Base-by-base conservation (phyloP, 2,888 invertebrate genomes). In the Temnothorax rugatulus region DNA sequence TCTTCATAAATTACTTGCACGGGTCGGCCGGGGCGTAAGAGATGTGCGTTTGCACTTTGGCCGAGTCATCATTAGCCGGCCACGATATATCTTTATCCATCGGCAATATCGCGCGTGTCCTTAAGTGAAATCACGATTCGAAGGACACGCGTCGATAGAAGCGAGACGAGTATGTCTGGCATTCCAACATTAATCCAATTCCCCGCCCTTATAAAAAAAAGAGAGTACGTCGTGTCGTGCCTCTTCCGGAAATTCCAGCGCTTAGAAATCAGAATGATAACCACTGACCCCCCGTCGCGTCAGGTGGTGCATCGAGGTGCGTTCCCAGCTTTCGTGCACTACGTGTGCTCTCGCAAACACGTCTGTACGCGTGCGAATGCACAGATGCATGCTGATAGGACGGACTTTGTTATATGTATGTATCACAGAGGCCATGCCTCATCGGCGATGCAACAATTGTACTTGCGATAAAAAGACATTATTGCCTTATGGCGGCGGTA, bases 41-140 rank as follows among this genome's bases (percentile, higher is more conserved):
- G 85, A 75, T 41, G 44, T 50, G 73, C 84, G 76, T 64, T 76
- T 76, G 76, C 79, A 88, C 84, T 90, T 91, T 88, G 88, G 92
- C 77, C 90, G 91, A 92, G 89, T 92, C 92, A 93, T 90, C 90
- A 90, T 90, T 91, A 91, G 89, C 89, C 85, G 68, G 73, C 84
- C 87, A 74, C 83, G 89, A 91, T 90, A 91, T 92, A 92, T 92
- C 92, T 92, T 88, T 91, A 92, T 92, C 92, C 91, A 92, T 92
- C 91, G 91, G 90, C 91, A 90, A 86, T 84, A 84, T 74, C 84
- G 84, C 84, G 87, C 90, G 89, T 91, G 90, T 91, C 86, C 88
- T 86, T 90, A 90, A 90, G 90, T 91, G 90, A 90, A 90, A 91
- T 90, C 90, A 83, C 86, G 88, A 86, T 84, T 87, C 83, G 71